phyloP scores from a whole-genome alignment of 1,140 invertebrate species.

The Anthonomus grandis region DNA sequence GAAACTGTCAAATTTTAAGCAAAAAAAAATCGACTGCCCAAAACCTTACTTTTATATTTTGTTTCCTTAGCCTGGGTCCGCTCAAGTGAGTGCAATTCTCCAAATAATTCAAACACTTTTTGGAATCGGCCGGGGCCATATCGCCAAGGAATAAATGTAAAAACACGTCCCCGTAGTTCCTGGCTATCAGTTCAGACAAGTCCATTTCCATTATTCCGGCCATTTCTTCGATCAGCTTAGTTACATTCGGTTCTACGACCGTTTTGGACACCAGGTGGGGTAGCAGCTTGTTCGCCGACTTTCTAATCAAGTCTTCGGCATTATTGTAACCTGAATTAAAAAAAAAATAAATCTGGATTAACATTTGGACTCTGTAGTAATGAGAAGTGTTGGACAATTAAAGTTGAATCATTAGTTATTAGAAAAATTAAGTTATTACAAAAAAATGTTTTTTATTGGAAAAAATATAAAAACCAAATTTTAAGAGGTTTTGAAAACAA shows the following conservation, averaged over 20 bases:
- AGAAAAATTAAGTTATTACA: no score
- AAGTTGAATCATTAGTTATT: no score
- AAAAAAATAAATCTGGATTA: no score
- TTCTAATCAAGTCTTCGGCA: constrained; percentile 57
- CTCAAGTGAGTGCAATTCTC: constrained; percentile 54
- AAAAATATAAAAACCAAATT: no score
- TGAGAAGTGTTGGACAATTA: no score
- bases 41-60: constrained; percentile 52
- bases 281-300: constrained; percentile 58
- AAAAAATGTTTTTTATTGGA: no score
- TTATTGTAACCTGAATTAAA: constrained; percentile 52
- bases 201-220: constrained; percentile 56
- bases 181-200: constrained; percentile 56
- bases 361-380: no score
- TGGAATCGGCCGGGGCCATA: constrained; percentile 48
- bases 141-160: constrained; percentile 63
- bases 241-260: constrained; percentile 52
- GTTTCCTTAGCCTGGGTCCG: constrained; percentile 53
- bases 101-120: constrained; percentile 58
- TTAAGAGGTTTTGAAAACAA: no score
- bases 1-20: no score
- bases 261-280: constrained; percentile 59
- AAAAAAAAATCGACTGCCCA: no score
- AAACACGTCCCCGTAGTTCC: constrained; percentile 63
- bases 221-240: constrained; percentile 59